These are phyloP conservation scores for Vanessa cardui DNA, from an alignment of 2,888 invertebrate species.

Conservation along the genomic window DNA sequence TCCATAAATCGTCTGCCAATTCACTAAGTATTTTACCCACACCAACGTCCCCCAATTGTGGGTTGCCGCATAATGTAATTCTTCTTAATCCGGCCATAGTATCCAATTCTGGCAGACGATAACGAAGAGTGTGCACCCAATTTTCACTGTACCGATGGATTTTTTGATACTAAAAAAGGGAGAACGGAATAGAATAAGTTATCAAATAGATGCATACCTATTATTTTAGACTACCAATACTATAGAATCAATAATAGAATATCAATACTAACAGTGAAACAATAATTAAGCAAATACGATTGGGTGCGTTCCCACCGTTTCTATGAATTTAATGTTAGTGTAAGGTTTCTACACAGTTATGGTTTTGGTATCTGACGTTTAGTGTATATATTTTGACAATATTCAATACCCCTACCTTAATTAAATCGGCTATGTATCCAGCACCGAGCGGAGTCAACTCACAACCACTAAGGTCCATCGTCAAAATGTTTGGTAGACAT, in stretches of 20 bases:
- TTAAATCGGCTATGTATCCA: conserved; percentile 84
- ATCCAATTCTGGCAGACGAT: conserved; percentile 87
- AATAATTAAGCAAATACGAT: too few species aligned
- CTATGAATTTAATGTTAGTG: too few species aligned
- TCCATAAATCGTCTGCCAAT: conserved; percentile 90
- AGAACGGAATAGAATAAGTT: not conserved
- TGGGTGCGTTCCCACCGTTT: too few species aligned
- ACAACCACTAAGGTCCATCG: conserved; percentile 87
- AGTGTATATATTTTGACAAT: too few species aligned
- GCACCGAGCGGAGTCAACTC: conserved; percentile 85
- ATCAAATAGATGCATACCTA: not conserved
- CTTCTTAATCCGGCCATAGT: conserved; percentile 88
- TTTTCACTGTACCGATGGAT: conserved; percentile 89
- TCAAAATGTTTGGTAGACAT: conserved; percentile 85
- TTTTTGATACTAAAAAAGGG: conserved; percentile 83
- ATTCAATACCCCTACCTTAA: conserved; percentile 77
- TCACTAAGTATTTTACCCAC: conserved; percentile 84
- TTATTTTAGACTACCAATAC: not conserved
- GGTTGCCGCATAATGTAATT: conserved; percentile 87
- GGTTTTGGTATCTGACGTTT: too few species aligned
- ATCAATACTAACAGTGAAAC: too few species aligned
- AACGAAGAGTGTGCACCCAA: conserved; percentile 91
- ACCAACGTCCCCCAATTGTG: conserved; percentile 85
- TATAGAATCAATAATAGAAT: too few species aligned
- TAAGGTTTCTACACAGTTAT: not conserved